Conservation (phyloP, 2,113 vertebrate species). For the Gambusia holbrooki region DNA sequence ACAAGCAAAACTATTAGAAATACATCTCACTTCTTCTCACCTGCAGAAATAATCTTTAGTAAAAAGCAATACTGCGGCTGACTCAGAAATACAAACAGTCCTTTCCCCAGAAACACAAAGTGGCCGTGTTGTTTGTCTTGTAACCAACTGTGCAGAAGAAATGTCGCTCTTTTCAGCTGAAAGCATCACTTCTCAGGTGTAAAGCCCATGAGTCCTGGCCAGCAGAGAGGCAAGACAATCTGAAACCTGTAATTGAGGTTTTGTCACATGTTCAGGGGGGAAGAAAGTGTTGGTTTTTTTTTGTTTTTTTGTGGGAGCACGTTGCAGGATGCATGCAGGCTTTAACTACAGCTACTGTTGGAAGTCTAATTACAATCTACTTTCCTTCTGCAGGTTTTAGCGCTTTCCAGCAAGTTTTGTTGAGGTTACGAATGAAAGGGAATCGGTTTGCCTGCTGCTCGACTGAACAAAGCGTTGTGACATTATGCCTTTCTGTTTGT, state of each 20-base stretch:
- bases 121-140: slow-evolving; percentile 6
- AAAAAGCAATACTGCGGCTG: slow-evolving; percentile 12
- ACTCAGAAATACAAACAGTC: slow-evolving; percentile 13
- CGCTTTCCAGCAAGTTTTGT: background rate
- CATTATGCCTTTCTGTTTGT: background rate
- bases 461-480: background rate
- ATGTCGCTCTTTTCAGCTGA: slow-evolving; percentile 16
- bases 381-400: background rate
- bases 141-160: slow-evolving; percentile 33
- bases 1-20: background rate
- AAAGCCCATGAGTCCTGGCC: slow-evolving; percentile 32
- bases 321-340: background rate
- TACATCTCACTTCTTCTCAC: slow-evolving; percentile 20
- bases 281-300: background rate
- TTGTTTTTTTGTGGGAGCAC: background rate
- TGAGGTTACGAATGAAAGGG: background rate
- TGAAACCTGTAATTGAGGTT: slow-evolving; percentile 24
- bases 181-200: slow-evolving; percentile 43
- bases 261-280: slow-evolving; percentile 9
- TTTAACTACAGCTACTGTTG: background rate
- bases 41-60: slow-evolving; percentile 5
- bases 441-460: background rate
- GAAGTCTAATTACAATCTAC: background rate
- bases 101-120: background rate
- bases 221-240: slow-evolving; percentile 12